phyloP scores from a whole-genome alignment of 2,888 invertebrate genomes.

The Trachelus tabidus region DNA sequence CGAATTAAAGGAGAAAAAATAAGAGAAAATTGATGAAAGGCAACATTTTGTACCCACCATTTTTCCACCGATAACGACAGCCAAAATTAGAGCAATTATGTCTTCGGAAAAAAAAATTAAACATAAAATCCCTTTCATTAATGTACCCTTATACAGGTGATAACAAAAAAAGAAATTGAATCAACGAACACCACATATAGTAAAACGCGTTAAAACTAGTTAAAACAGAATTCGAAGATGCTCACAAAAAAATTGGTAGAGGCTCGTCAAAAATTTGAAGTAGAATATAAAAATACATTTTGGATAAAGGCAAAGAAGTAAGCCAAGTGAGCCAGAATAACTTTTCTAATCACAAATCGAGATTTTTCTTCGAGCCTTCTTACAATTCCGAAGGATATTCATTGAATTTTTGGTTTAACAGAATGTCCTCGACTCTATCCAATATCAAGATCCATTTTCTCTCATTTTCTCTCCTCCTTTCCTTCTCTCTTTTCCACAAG shows the following conservation, averaged over 20 bases:
- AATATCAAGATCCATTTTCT: not conserved
- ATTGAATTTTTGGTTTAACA: not conserved
- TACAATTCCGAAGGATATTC: not conserved
- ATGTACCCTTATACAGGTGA: too few relatives aligned
- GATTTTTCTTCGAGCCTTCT: not conserved
- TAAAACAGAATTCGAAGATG: too few relatives aligned
- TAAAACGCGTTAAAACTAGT: too few relatives aligned
- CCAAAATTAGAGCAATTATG: not conserved
- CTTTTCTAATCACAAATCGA: not conserved
- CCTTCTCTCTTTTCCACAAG: not conserved
- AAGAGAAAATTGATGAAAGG: not conserved
- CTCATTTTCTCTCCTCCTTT: not conserved
- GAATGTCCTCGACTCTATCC: not conserved
- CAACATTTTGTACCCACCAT: not conserved
- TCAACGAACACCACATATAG: too few relatives aligned
- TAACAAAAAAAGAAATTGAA: too few relatives aligned
- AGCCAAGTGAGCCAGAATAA: not conserved
- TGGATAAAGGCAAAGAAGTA: not conserved
- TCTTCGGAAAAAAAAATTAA: not conserved
- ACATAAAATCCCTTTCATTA: not conserved
- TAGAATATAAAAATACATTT: not conserved
- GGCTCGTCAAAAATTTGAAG: not conserved
- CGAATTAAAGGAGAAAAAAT: not conserved
- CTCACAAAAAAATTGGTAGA: not conserved
- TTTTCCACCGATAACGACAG: not conserved